Conservation (phyloP, 1,140 invertebrate species). For the Chymomyza costata region DNA sequence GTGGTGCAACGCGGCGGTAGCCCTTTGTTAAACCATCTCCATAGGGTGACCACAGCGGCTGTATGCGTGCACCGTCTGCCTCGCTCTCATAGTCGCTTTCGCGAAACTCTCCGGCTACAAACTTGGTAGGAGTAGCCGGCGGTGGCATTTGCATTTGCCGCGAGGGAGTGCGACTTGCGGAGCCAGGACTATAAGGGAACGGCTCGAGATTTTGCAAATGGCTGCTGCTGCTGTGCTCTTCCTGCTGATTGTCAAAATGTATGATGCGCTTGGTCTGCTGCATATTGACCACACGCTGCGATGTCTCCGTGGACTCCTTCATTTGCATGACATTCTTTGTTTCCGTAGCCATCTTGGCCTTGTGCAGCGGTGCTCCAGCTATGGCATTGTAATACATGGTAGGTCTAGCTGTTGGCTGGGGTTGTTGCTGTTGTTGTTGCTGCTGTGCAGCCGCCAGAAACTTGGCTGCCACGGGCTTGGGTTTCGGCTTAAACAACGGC, state of each 20-base stretch:
- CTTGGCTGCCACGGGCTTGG: constrained; percentile 75
- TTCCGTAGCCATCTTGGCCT: constrained; percentile 79
- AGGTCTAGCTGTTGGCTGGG: constrained; percentile 44
- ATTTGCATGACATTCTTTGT: constrained; percentile 82
- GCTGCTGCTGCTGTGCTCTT: constrained; percentile 34
- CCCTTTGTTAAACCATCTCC: constrained; percentile 78
- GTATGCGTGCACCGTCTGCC: constrained; percentile 78
- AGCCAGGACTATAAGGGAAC: constrained; percentile 76
- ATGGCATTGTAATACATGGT: constrained; percentile 78
- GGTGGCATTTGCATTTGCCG: constrained; percentile 73
- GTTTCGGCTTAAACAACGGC: constrained; percentile 76
- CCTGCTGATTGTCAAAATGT: constrained; percentile 78
- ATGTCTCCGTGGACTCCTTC: constrained; percentile 82
- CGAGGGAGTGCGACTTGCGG: constrained; percentile 58
- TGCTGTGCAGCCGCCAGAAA: constrained; percentile 77
- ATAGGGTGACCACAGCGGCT: constrained; percentile 79
- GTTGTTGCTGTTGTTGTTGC: constrained; percentile 75
- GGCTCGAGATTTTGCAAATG: constrained; percentile 68
- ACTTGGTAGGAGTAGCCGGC: constrained; percentile 80
- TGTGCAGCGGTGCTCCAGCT: constrained; percentile 77
- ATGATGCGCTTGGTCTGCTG: constrained; percentile 83
- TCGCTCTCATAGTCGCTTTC: constrained; percentile 86
- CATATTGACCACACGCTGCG: constrained; percentile 80
- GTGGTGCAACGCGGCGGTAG: constrained; percentile 80
- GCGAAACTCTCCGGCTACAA: constrained; percentile 80